A percentile compares a stretch with the other conserved stretches of the same genome.
Conservation (phyloP, 1,140 invertebrate species). For the Brevipalpus yothersi region DNA sequence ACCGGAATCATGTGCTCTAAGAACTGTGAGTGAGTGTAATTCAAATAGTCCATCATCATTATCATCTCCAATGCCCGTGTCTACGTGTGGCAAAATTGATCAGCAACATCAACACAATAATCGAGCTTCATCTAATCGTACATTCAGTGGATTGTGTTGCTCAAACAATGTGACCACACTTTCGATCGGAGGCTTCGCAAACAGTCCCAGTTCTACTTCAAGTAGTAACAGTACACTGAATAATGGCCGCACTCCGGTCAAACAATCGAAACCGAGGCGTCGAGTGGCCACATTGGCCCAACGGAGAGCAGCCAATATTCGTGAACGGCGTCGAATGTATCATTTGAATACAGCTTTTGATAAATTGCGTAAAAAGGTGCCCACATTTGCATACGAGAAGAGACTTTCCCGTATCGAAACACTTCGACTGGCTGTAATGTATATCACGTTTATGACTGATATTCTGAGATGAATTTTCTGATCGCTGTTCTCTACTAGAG, state of each 20-base stretch:
- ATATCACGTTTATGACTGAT: conserved; percentile 91
- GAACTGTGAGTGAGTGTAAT: too few species aligned
- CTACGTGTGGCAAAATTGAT: not conserved
- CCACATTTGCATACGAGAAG: conserved; percentile 97
- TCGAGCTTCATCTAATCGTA: not conserved
- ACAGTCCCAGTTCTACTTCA: not conserved
- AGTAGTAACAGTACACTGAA: not conserved
- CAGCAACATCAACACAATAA: not conserved
- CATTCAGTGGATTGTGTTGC: not conserved
- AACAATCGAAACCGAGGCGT: conserved; percentile 23
- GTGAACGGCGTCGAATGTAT: conserved; percentile 81
- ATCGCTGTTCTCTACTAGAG: not conserved
- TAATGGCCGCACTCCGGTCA: not conserved
- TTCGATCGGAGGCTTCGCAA: not conserved
- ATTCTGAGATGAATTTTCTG: conserved; percentile 21
- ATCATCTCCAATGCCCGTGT: too few species aligned
- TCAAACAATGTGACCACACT: too few species aligned
- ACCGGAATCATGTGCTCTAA: too few species aligned
- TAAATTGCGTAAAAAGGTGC: conserved; percentile 69
- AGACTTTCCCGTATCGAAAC: conserved; percentile 92
- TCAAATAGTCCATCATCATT: too few species aligned
- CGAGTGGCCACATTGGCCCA: conserved; percentile 70
- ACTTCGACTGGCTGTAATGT: conserved; percentile 81
- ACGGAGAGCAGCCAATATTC: conserved; percentile 69
- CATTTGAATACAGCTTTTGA: conserved; percentile 95